Percentiles rank a stretch among this genome's conserved stretches.
These are phyloP conservation scores for Colistium nudipinnis DNA, from an alignment of 2,113 vertebrate genomes.

Conservation along the genomic window DNA sequence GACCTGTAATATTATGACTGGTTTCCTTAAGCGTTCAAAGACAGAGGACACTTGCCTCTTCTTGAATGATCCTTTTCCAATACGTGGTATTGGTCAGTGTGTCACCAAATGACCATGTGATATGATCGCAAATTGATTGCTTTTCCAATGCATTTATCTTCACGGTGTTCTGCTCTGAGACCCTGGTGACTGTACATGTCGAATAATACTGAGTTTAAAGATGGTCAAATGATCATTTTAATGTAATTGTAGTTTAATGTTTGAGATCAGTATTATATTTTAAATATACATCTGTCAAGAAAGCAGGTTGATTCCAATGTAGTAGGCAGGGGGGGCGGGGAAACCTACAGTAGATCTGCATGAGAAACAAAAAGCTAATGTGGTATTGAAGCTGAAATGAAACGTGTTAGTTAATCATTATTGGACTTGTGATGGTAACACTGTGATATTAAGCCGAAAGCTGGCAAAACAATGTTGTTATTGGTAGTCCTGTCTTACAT, in stretches of 20 bases:
- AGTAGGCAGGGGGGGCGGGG: slow-evolving; percentile 48
- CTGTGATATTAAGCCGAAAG: slow-evolving; percentile 74
- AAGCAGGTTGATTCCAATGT: slow-evolving; percentile 42
- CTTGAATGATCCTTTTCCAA: slow-evolving; percentile 31
- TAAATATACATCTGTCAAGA: slow-evolving; percentile 34
- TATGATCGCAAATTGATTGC: slow-evolving; percentile 60
- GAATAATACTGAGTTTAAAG: slow-evolving; percentile 55
- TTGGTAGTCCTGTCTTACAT: slow-evolving; percentile 66
- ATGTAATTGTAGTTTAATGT: slow-evolving; percentile 72
- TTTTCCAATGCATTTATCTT: slow-evolving; percentile 59
- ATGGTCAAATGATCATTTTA: slow-evolving; percentile 69
- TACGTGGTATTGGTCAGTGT: slow-evolving; percentile 46
- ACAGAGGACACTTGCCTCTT: slow-evolving; percentile 5
- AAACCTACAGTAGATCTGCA: slow-evolving; percentile 60
- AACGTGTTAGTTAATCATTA: slow-evolving; percentile 67
- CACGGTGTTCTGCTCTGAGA: slow-evolving; percentile 44
- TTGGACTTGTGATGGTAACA: slow-evolving; percentile 76
- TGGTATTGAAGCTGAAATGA: slow-evolving; percentile 58
- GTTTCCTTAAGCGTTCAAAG: slow-evolving; percentile 21
- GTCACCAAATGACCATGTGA: slow-evolving; percentile 53
- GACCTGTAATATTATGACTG: neutral
- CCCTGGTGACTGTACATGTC: slow-evolving; percentile 50
- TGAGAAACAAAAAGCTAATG: slow-evolving; percentile 42
- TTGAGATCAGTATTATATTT: slow-evolving; percentile 71
- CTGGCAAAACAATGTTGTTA: slow-evolving; percentile 68